A percentile compares a stretch with the other conserved stretches of the same genome.
Conservation (phyloP, 1,140 invertebrate species). For the Drosophila ironensis region DNA sequence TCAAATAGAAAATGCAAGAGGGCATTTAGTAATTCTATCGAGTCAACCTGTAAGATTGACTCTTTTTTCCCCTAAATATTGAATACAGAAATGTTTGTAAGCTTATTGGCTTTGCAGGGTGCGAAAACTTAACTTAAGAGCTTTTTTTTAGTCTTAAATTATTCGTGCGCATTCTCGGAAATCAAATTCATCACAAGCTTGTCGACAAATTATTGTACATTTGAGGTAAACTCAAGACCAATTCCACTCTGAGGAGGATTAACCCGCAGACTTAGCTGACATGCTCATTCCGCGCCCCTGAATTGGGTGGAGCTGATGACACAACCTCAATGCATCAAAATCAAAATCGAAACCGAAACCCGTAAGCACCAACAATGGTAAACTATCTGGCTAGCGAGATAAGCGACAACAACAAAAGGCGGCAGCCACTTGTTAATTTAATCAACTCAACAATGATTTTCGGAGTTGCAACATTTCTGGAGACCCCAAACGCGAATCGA, state of each 20-base stretch:
- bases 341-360: constrained; percentile 28
- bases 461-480: constrained; percentile 57
- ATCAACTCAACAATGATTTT: constrained; percentile 44
- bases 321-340: constrained; percentile 44
- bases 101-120: no score
- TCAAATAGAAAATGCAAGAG: no score
- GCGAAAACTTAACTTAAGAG: no score
- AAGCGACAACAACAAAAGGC: constrained; percentile 20
- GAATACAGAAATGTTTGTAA: no score
- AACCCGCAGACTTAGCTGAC: background rate
- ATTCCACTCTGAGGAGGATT: background rate
- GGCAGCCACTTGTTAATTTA: constrained; percentile 57
- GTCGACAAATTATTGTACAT: no score
- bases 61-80: no score
- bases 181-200: no score
- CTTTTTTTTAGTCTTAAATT: no score
- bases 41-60: no score
- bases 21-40: no score
- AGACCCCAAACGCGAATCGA: constrained; percentile 13
- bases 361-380: background rate
- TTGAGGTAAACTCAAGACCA: background rate
- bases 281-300: constrained; percentile 6
- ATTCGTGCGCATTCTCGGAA: no score
- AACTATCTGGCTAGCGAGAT: constrained; percentile 10
- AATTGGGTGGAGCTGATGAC: constrained; percentile 29